A percentile compares a stretch with the other conserved stretches of the same genome.
phyloP scores from a whole-genome alignment of 2,888 invertebrate species.

The Chloroclystis v-ata region DNA sequence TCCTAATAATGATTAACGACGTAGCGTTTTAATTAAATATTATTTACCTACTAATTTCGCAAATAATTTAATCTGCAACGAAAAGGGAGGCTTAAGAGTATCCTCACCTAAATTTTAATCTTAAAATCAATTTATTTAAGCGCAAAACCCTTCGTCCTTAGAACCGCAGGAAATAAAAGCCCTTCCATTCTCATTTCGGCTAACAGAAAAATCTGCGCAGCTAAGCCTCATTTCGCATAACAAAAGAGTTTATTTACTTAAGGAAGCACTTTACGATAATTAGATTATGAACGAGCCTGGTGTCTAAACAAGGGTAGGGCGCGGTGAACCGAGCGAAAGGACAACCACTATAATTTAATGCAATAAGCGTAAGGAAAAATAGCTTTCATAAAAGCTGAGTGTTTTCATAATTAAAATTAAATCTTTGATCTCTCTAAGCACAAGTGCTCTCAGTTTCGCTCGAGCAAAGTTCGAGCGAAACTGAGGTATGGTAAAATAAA shows the following conservation, averaged over 20 bases:
- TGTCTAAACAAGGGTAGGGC: conserved; percentile 33
- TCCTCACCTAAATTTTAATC: conserved; percentile 15
- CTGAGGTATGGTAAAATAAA: too few relatives aligned
- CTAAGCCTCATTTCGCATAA: conserved; percentile 45
- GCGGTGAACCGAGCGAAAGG: conserved; percentile 33
- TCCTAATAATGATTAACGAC: conserved; percentile 1
- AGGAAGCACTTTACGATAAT: conserved; percentile 57
- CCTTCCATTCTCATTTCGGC: conserved; percentile 22
- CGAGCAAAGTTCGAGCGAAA: too few relatives aligned
- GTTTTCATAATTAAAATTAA: not conserved
- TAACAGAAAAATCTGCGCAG: conserved; percentile 38
- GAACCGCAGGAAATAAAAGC: conserved; percentile 15
- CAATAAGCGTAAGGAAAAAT: not conserved
- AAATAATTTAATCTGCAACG: not conserved
- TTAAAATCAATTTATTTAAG: conserved; percentile 21
- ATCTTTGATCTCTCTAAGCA: not conserved
- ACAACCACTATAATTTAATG: conserved; percentile 19
- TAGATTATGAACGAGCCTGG: conserved; percentile 46
- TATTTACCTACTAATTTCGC: not conserved
- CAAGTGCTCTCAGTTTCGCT: too few relatives aligned
- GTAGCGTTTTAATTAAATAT: not conserved
- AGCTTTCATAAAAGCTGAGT: not conserved
- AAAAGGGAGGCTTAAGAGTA: not conserved
- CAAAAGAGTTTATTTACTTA: conserved; percentile 57
- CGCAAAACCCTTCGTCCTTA: conserved; percentile 13